Base-by-base conservation (phyloP, 2,888 invertebrate genomes). In the Apantesis nais region DNA sequence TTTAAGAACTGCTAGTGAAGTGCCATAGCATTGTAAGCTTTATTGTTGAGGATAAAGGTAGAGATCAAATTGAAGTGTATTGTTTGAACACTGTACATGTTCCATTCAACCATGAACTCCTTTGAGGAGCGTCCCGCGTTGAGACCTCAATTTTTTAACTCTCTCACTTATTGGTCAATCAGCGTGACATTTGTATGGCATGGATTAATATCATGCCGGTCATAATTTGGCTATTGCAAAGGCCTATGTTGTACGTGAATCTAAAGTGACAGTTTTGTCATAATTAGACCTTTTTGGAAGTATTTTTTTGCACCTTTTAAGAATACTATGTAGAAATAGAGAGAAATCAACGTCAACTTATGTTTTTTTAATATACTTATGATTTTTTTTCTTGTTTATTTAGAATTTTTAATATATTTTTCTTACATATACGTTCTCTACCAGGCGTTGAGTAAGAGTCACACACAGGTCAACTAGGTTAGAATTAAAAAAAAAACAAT, bases 81-180 rank as follows among this genome's bases (percentile, higher is more conserved):
- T 82, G 83, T 85, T 88, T 86, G 83, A 89, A 88, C 86, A 89
- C 88, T 88, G 90, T 92, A 92, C 92, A 93, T 93, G 91, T 92
- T 91, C 89, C 90, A 91, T 92, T 93, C 93, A 94, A 94, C 94
- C 94, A 93, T 94, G 94, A 94, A 93, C 94, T 93, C 92, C 93
- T 93, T 93, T 86, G 93, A 92, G 91, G 92, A 93, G 88, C 93
- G 92, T 92, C 93, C 92, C 91, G 93, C 92, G 91, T 87, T 88
- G 88, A 93, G 93, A 93, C 94, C 94, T 93, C 93, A 94, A 92
- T 93, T 93, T 93, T 93, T 93, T 91, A 90, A 92, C 89, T 92
- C 93, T 92, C 90, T 93, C 90, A 90, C 91, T 93, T 93, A 90
- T 94, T 94, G 93, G 93, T 90, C 92, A 93, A 94, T 93, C 91